These are phyloP conservation scores for Amblyjoppa proteus DNA, from an alignment of 2,888 invertebrate genomes.

Conservation along the genomic window DNA sequence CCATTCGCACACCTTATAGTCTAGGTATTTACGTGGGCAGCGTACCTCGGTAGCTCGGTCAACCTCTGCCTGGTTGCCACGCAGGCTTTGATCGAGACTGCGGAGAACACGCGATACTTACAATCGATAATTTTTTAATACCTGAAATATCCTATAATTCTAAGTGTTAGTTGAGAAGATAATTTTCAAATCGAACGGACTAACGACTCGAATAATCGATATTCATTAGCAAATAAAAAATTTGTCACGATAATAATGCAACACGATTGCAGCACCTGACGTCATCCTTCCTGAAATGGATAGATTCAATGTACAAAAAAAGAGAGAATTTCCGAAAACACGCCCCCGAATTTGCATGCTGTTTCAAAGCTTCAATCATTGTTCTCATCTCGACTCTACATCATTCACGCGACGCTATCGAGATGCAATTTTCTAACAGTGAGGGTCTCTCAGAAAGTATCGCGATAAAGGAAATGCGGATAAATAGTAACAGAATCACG, in stretches of 20 bases:
- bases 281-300: neutral
- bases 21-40: neutral
- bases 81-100: conserved; percentile 1
- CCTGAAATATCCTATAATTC: conserved; percentile 3
- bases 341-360: neutral
- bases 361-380: conserved; percentile 3
- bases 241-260: neutral
- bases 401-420: neutral
- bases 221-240: neutral
- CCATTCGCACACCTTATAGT: conserved; percentile 13
- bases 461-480: neutral
- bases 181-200: neutral
- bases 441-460: neutral
- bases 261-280: neutral
- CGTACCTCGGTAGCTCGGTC: neutral
- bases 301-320: neutral
- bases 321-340: neutral
- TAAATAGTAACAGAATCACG: neutral
- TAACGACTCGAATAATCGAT: conserved; percentile 7
- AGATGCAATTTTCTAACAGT: conserved; percentile 6
- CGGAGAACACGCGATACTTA: neutral
- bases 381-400: neutral
- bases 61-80: neutral
- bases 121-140: conserved; percentile 1
- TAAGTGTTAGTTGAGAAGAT: neutral